A percentile compares a stretch with the other conserved stretches of the same genome.
These are phyloP conservation scores for Phymanthus crucifer DNA, from an alignment of 92 coral and sea anemone genomes.

Conservation along the genomic window DNA sequence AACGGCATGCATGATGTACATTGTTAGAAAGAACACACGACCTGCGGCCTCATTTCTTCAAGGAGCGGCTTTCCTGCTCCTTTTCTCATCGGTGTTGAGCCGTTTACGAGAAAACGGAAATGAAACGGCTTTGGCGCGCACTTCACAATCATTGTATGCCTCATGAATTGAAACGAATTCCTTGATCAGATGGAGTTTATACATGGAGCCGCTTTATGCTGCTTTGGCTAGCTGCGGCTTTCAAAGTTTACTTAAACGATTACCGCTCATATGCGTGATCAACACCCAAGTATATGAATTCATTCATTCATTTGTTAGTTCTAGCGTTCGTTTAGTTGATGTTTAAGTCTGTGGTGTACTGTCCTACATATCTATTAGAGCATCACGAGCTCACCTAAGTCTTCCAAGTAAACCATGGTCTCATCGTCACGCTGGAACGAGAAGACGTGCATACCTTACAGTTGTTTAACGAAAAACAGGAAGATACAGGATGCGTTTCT, in stretches of 20 bases:
- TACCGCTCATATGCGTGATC: slow-evolving; percentile 12
- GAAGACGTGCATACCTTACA: slow-evolving; percentile 1
- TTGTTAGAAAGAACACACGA: slow-evolving; percentile 12
- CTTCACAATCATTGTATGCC: background rate
- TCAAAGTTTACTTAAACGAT: slow-evolving; percentile 18
- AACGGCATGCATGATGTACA: slow-evolving; percentile 24
- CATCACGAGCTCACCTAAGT: background rate
- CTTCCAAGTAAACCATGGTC: background rate
- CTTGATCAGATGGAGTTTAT: slow-evolving; percentile 2
- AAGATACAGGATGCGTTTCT: slow-evolving; percentile 11
- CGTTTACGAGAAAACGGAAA: slow-evolving; percentile 44
- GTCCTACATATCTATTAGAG: background rate
- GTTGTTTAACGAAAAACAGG: background rate
- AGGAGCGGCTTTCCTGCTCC: slow-evolving; percentile 44
- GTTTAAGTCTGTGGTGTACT: background rate
- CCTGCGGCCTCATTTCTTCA: slow-evolving; percentile 31
- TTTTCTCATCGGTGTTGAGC: slow-evolving; percentile 22
- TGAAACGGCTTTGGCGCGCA: slow-evolving; percentile 28
- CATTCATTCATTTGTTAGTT: background rate
- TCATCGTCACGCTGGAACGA: background rate
- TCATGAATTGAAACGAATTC: slow-evolving; percentile 30
- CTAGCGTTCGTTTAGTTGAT: background rate
- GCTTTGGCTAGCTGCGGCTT: slow-evolving; percentile 19
- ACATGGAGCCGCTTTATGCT: slow-evolving; percentile 28
- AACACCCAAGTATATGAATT: slow-evolving; percentile 9